phyloP scores from a whole-genome alignment of 2,888 invertebrate species.

The Athetis lepigone region DNA sequence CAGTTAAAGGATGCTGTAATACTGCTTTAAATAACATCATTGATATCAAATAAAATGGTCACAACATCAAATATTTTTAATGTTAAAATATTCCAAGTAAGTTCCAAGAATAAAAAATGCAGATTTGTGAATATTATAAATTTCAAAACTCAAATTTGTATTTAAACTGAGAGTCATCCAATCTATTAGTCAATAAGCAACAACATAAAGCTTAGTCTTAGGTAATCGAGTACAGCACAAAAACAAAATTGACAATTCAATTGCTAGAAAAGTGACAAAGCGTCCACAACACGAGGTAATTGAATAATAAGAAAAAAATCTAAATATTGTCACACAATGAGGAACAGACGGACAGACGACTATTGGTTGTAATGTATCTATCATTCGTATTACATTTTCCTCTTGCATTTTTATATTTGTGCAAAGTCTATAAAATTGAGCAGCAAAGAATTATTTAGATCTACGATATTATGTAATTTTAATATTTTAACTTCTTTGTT shows the following conservation, averaged over 20 bases:
- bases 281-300: slow-evolving; percentile 38
- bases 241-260: slow-evolving; percentile 59
- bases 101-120: no score
- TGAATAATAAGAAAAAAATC: slow-evolving; percentile 51
- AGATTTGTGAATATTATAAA: background rate
- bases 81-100: no score
- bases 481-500: background rate
- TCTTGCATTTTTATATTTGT: slow-evolving; percentile 12
- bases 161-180: slow-evolving; percentile 6
- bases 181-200: slow-evolving; percentile 27
- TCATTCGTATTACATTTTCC: slow-evolving; percentile 7
- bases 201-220: slow-evolving; percentile 44
- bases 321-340: slow-evolving; percentile 38
- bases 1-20: slow-evolving; percentile 57
- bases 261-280: slow-evolving; percentile 49
- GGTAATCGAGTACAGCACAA: slow-evolving; percentile 44
- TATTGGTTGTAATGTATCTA: slow-evolving; percentile 27
- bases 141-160: background rate
- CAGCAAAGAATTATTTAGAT: no score
- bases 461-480: no score
- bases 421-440: background rate
- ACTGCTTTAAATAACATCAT: slow-evolving; percentile 21
- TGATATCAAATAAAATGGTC: background rate
- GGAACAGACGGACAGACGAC: slow-evolving; percentile 9
- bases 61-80: background rate